Evolutionary conservation across 2,113 vertebrate genomes (phyloP).

Genomic region (Ammodytes dubius): DNA sequence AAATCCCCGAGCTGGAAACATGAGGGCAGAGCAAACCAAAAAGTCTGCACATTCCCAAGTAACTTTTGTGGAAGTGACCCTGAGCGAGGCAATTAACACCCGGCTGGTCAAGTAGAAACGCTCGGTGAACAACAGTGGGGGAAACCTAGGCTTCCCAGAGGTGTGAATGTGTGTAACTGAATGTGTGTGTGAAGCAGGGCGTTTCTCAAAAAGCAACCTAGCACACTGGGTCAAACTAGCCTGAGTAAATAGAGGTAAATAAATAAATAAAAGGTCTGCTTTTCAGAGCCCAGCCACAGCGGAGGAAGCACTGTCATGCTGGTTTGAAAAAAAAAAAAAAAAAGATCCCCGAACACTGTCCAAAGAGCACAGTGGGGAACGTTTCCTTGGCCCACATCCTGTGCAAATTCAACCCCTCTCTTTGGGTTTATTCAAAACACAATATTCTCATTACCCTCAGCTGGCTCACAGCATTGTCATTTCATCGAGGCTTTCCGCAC

Average conservation of each 20-base stretch:
- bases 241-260: slow-evolving; percentile 62
- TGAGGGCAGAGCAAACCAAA: slow-evolving; percentile 34
- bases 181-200: slow-evolving; percentile 52
- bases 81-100: slow-evolving; percentile 76
- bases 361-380: slow-evolving; percentile 57
- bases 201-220: slow-evolving; percentile 50
- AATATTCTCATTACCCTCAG: slow-evolving; percentile 69
- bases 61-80: slow-evolving; percentile 73
- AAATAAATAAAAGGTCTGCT: slow-evolving; percentile 46
- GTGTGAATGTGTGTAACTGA: slow-evolving; percentile 58
- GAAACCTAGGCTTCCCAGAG: slow-evolving; percentile 55
- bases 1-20: slow-evolving; percentile 45
- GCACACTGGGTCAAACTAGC: slow-evolving; percentile 41
- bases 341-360: slow-evolving; percentile 55
- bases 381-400: slow-evolving; percentile 65
- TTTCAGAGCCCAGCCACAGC: slow-evolving; percentile 30
- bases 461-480: slow-evolving; percentile 63
- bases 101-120: slow-evolving; percentile 59
- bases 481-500: slow-evolving; percentile 62
- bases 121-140: slow-evolving; percentile 52
- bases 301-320: slow-evolving; percentile 53
- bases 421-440: slow-evolving; percentile 70
- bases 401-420: slow-evolving; percentile 65
- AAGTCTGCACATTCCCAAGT: slow-evolving; percentile 60
- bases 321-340: slow-evolving; percentile 48